Evolutionary conservation across 1,140 invertebrate genomes (phyloP).

Genomic region (Myzus persicae): DNA sequence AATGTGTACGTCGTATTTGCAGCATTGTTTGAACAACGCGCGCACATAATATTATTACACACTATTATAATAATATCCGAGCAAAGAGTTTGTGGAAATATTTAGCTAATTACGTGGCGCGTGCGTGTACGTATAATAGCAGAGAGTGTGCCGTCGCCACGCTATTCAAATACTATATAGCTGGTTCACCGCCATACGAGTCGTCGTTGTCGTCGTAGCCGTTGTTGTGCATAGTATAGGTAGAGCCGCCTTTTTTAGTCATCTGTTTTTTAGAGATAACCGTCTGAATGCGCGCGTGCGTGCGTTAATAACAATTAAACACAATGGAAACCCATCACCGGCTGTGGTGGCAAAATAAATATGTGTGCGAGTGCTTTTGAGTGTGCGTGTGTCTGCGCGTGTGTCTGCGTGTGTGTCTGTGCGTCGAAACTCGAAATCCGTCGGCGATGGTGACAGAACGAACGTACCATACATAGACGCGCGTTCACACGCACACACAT

Average conservation of each 20-base stretch:
- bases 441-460: not conserved
- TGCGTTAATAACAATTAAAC: constrained; percentile 37
- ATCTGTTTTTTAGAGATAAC: constrained; percentile 46
- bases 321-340: constrained; percentile 33
- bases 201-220: not conserved
- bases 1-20: constrained; percentile 21
- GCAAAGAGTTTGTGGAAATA: constrained; percentile 22
- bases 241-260: not conserved
- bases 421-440: not conserved
- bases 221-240: not conserved
- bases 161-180: constrained; percentile 18
- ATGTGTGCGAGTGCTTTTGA: not conserved
- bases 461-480: not conserved
- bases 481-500: not conserved
- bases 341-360: not conserved
- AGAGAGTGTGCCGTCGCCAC: not conserved
- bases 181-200: too few species aligned
- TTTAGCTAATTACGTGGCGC: constrained; percentile 9
- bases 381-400: not conserved
- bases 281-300: too few species aligned
- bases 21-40: constrained; percentile 32
- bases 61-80: not conserved
- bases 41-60: constrained; percentile 5
- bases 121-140: not conserved
- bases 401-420: not conserved